Base-by-base conservation (phyloP, 2,888 invertebrate species). In the Caradrina kadenii region DNA sequence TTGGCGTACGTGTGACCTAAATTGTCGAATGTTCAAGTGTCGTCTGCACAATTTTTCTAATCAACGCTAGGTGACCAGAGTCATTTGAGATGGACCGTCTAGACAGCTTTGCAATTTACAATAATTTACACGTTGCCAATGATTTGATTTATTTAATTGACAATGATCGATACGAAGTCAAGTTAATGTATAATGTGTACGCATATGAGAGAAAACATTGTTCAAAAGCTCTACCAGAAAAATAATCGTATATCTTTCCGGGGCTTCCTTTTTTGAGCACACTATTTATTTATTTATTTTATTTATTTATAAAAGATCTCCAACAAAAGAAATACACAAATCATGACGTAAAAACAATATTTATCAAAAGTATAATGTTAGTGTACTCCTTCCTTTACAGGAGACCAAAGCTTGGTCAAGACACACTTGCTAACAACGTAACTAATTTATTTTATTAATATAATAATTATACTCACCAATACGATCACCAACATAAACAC, bases 21-120 rank as follows among this genome's bases (percentile, higher is more conserved):
- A 91, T 92, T 87, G 84, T 78, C 78, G 73, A 86, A 87, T 86
- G 56, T 76, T 69, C 83, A 86, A 87, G 82, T 86, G 88, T 84
- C 82, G 76, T 61, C 66, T 67, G 73, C 63, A 79, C 83, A 83
- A 84, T 85, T 88, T 88, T 87, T 82, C 69, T 80, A 92, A 92
- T 92, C 88, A 90, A 89, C 87, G 74, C 83, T 87, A 89, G 87
- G 89, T 91, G 90, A 86, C 86, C 79, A 88, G 88, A 91, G 89
- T 90, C 83, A 86, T 83, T 86, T 87, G 81, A 89, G 92, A 93
- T 93, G 91, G 90, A 88, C 68, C 81, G 93, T 94, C 93, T 94
- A 94, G 94, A 94, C 94, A 83, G 73, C 74, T 75, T 76, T 83
- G 84, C 86, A 90, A 92, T 91, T 89, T 88, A 86, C 82, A 86